These are phyloP conservation scores for Bombylius discolor DNA, from an alignment of 2,888 invertebrate species.

Conservation along the genomic window DNA sequence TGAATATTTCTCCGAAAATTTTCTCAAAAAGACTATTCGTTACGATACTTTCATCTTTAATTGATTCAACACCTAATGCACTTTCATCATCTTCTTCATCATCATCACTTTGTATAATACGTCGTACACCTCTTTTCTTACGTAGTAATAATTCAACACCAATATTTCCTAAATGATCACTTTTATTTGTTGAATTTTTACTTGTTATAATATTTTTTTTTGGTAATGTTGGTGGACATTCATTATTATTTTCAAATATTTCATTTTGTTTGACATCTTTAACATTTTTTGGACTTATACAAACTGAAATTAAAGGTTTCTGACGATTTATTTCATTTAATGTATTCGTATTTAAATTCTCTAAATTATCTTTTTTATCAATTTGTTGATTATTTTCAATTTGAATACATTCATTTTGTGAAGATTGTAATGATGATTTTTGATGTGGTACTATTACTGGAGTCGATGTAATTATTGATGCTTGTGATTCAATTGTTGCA, in stretches of 20 bases:
- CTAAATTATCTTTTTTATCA: too few relatives aligned
- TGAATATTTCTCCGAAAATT: conserved; percentile 13
- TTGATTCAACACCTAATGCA: not conserved
- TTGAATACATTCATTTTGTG: too few relatives aligned
- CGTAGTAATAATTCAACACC: conserved; percentile 17
- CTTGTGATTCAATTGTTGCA: conserved; percentile 22
- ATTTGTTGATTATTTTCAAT: too few relatives aligned
- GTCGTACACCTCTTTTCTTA: not conserved
- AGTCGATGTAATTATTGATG: conserved; percentile 1
- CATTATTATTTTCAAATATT: not conserved
- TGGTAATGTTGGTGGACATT: conserved; percentile 7
- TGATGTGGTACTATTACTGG: conserved; percentile 2
- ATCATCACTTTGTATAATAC: not conserved
- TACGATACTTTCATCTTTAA: not conserved
- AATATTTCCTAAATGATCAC: conserved; percentile 17
- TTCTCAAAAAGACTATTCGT: conserved; percentile 9
- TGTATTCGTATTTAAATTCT: too few relatives aligned
- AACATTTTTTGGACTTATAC: too few relatives aligned
- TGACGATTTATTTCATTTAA: too few relatives aligned
- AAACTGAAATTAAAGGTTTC: too few relatives aligned
- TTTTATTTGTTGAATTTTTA: conserved; percentile 4
- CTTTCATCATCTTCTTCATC: not conserved
- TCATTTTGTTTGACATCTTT: too few relatives aligned
- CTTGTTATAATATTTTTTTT: not conserved
- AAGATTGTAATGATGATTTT: conserved; percentile 4